phyloP scores from a whole-genome alignment of 2,113 vertebrate species.

The Clarias magur region DNA sequence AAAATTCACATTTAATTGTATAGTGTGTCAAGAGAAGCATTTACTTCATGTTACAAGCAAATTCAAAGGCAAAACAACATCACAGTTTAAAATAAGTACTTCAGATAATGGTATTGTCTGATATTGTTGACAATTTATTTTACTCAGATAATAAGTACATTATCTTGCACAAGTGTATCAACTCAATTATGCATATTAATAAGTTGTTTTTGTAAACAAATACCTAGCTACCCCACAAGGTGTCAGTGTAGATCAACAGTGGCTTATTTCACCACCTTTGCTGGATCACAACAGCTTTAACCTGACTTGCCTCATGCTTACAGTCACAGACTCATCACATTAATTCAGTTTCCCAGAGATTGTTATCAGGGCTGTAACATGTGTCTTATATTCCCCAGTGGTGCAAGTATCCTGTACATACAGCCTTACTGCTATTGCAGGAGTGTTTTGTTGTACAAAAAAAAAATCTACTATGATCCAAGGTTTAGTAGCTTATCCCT shows the following conservation, averaged over 20 bases:
- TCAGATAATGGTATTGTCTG: neutral
- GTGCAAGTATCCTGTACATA: neutral
- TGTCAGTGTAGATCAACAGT: conserved; percentile 44
- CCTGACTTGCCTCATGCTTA: neutral
- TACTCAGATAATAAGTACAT: neutral
- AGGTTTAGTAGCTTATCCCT: neutral
- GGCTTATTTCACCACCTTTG: neutral
- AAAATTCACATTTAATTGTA: neutral
- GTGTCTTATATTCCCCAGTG: neutral
- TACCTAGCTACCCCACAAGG: conserved; percentile 42
- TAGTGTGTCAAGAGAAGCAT: neutral
- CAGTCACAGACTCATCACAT: conserved; percentile 3
- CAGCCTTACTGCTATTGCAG: neutral
- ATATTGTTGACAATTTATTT: neutral
- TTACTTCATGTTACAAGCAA: neutral
- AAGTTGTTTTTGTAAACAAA: neutral
- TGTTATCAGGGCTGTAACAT: neutral
- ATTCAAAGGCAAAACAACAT: neutral
- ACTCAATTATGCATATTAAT: neutral
- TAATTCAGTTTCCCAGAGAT: neutral
- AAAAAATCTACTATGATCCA: neutral
- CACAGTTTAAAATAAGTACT: neutral
- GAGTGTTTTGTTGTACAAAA: neutral
- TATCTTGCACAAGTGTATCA: neutral
- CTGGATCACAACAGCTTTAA: conserved; percentile 11